Evolutionary conservation across 1,140 invertebrate genomes (phyloP), one percentile per base, ranked within the genome.

Genomic region (Orius insidiosus): DNA sequence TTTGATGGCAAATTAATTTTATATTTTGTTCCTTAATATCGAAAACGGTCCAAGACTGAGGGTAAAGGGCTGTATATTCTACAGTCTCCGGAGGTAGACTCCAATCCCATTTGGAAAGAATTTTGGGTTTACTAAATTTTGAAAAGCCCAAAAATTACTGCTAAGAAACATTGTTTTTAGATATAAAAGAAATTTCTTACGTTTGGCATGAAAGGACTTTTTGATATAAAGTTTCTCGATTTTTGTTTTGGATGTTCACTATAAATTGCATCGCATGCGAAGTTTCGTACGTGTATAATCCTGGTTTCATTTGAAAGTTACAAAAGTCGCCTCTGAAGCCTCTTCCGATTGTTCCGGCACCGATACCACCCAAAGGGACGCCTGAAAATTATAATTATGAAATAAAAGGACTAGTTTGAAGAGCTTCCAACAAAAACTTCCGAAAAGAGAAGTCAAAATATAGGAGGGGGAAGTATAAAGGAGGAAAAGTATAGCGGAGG

Each of bases 291-390:
- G 85, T 76, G 66, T 92, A 92, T 24, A 85, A 68, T 31, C 88
- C 88, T 3, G 90, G 88, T 48, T 75, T 70, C 56, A 95, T 67
- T 60, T 88, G 82, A 61, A 83, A 93, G 43, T 87, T 70, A 63
- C 85, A 89, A 63, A 94, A 94, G 65, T 93, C 86, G n/a, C 90
- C 90, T 57, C 75, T 74, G 62, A 78, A 94, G 10, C 88, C 87
- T 42, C 88, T 69, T 1, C 88, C 87, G 55, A 95, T 93, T 5
- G 83, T 78, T 1, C 88, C 90, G 54, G 74, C 74, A 10, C 89
- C 89, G 53, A 95, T 85, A 19, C 88, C 88, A 45, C 89, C 89
- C 53, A 93, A 73, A 13, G 89, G 89, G 53, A 84, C 88, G 54
- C 85, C 85, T 87, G 53, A 45, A 67, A 62, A 56, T 49, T 53